Base-by-base conservation (phyloP, 2,797 vertebrate genomes). In the Cuniculus paca region DNA sequence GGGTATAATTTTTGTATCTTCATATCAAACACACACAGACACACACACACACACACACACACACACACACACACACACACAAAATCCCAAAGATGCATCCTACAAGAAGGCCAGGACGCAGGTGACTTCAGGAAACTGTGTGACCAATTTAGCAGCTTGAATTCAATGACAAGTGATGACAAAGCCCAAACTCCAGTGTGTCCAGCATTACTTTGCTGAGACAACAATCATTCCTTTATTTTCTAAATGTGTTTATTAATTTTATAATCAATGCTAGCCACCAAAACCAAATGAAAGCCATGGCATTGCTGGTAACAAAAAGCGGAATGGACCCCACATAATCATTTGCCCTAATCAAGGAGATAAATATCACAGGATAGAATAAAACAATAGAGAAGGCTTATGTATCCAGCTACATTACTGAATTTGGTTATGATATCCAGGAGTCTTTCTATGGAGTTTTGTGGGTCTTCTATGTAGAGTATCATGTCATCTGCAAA, bases 41-140 rank as follows among this genome's bases (percentile, higher is more conserved):
- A 54, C 14, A 54, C 52, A 70, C 52, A 34, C n/a, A 72, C 68
- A 72, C 70, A 72, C 68, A 72, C 36, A 72, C 36, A 72, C 36
- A 70, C 68, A 70, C 68, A 39, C 42, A 39, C n/a, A 24, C 68
- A 68, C 34, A 68, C 65, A 36, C n/a, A 68, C 65, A 36, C 14
- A 20, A 2, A 20, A 19, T 22, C 36, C 9, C 75, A 16, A 86
- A 7, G 31, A 75, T 45, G 2, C 16, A 70, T 42, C 9, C 13
- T 83, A 26, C 7, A 77, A 39, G 75, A 86, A 26, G 58, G 58
- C 13, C 19, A 5, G 0, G 3, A 3, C 19, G 19, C 5, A 1
- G 31, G 26, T 26, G 34, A 36, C 45, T 92, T 81, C 60, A 45
- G 48, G 5, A 42, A 1, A 77, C 45, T 83, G 9, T 36, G 12